phyloP scores from a whole-genome alignment of 2,888 invertebrate species.

The Bruchidius siliquastri region DNA sequence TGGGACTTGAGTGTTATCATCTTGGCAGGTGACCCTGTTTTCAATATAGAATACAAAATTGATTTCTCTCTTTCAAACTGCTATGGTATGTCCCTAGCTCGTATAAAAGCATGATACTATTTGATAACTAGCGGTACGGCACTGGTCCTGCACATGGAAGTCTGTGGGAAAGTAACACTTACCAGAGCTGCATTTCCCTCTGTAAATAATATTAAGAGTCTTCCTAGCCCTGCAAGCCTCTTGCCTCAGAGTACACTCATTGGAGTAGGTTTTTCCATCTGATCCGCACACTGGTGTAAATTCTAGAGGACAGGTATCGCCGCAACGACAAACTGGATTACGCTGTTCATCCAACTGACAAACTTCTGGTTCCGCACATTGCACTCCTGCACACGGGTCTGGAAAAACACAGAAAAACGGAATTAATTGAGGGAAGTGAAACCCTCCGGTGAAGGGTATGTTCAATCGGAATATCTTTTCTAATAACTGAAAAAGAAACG shows the following conservation, averaged over 20 bases:
- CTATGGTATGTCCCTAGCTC: too few species aligned
- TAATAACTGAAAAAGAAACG: too few species aligned
- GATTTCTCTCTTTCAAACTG: too few species aligned
- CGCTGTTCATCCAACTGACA: constrained; percentile 78
- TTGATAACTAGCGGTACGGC: neutral
- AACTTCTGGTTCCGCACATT: constrained; percentile 73
- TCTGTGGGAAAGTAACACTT: neutral
- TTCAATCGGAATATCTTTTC: neutral
- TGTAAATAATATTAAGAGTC: constrained; percentile 71
- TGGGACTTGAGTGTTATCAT: too few species aligned
- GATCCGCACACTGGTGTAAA: constrained; percentile 73
- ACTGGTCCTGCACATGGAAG: neutral
- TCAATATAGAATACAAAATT: too few species aligned
- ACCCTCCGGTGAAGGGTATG: too few species aligned
- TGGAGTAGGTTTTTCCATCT: constrained; percentile 76
- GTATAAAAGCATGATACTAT: too few species aligned
- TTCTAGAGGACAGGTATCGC: constrained; percentile 70
- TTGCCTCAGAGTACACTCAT: constrained; percentile 76
- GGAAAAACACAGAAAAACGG: constrained; percentile 33
- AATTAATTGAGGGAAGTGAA: neutral
- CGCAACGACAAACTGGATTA: constrained; percentile 74
- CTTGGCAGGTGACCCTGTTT: too few species aligned
- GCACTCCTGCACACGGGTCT: constrained; percentile 82
- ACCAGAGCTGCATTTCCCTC: constrained; percentile 81
- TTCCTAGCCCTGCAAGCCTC: constrained; percentile 74